Conservation (phyloP, 1,140 invertebrate species). For the Heliothis subflexa region DNA sequence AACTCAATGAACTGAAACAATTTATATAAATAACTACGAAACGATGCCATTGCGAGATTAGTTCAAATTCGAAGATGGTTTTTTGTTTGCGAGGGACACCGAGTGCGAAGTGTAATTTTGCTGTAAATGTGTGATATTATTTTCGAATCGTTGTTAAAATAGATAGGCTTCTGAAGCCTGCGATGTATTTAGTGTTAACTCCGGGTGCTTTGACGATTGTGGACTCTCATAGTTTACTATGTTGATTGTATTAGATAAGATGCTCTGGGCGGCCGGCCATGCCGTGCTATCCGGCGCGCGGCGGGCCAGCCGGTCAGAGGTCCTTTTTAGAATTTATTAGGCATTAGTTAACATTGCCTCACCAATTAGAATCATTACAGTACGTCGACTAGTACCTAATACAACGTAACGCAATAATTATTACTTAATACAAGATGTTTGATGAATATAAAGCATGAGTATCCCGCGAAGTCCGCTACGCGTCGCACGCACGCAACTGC, state of each 20-base stretch:
- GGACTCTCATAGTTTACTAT: conserved; percentile 82
- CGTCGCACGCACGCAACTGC: conserved; percentile 58
- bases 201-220: conserved; percentile 86
- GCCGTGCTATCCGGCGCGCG: background rate
- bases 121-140: conserved; percentile 85
- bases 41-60: conserved; percentile 70
- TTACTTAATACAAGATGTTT: conserved; percentile 77
- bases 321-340: conserved; percentile 81
- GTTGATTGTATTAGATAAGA: conserved; percentile 80
- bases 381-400: conserved; percentile 60
- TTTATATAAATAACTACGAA: conserved; percentile 58
- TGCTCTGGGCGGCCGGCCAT: conserved; percentile 70
- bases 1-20: conserved; percentile 69
- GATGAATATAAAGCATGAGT: conserved; percentile 62
- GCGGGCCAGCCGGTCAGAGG: conserved; percentile 68
- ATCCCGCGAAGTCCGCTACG: conserved; percentile 36
- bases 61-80: conserved; percentile 58
- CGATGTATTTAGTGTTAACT: conserved; percentile 84
- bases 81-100: conserved; percentile 66
- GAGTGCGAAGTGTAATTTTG: conserved; percentile 80
- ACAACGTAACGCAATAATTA: conserved; percentile 68
- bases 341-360: conserved; percentile 76
- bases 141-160: conserved; percentile 81
- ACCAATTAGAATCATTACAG: conserved; percentile 70
- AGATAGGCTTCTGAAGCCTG: conserved; percentile 81